Evolutionary conservation across 2,797 vertebrate species (phyloP).

Genomic region (Lindbergichthys nudifrons): DNA sequence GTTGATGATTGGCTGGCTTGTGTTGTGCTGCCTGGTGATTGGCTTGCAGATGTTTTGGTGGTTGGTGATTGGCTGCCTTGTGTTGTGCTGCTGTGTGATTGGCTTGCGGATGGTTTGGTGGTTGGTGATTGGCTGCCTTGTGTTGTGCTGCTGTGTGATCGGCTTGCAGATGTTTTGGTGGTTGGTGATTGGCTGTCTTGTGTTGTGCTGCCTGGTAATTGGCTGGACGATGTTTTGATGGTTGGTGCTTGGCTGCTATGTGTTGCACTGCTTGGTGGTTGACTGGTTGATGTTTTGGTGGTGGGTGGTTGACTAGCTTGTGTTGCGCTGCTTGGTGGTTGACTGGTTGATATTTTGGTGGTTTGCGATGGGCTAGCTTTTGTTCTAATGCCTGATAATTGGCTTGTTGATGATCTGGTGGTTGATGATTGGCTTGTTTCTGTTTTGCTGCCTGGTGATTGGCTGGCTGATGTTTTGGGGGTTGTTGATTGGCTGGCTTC

Average conservation of each 20-base stretch:
- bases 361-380: background rate
- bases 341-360: background rate
- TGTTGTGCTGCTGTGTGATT: background rate
- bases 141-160: background rate
- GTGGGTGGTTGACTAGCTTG: background rate
- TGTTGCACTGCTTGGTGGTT: slow-evolving; percentile 1
- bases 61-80: background rate
- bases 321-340: background rate
- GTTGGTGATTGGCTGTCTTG: background rate
- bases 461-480: background rate
- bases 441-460: background rate
- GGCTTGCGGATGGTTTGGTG: background rate
- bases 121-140: background rate
- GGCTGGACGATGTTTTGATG: background rate
- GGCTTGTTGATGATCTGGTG: background rate
- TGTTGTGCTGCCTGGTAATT: background rate
- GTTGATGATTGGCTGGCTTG: background rate
- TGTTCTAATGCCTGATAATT: background rate
- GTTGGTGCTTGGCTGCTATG: background rate
- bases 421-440: background rate
- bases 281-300: background rate
- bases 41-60: background rate
- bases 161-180: background rate
- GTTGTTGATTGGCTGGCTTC: background rate
- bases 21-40: background rate